A percentile compares a stretch with the other conserved stretches of the same genome.
These are phyloP conservation scores for Squalus acanthias DNA, from an alignment of 2,797 vertebrate genomes.

Conservation along the genomic window DNA sequence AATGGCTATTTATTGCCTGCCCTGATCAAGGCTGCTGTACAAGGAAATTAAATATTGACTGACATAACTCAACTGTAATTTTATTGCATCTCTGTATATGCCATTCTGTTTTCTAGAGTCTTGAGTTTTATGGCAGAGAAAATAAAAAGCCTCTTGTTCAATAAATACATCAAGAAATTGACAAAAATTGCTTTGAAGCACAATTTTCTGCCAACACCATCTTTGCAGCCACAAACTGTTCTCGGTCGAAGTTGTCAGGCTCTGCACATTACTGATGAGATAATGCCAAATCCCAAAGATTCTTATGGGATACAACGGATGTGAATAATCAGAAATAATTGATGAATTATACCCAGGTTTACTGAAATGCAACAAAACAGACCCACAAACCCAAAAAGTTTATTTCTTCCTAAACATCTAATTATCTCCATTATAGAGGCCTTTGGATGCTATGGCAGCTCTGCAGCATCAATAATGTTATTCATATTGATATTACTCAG, in stretches of 20 bases:
- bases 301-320: neutral
- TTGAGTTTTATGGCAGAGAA: slow-evolving; percentile 19
- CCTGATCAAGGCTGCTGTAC: slow-evolving; percentile 6
- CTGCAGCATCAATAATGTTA: neutral
- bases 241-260: neutral
- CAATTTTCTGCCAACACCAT: neutral
- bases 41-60: slow-evolving; percentile 41
- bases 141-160: slow-evolving; percentile 22
- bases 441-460: neutral
- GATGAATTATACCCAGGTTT: neutral
- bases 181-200: neutral
- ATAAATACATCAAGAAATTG: slow-evolving; percentile 13
- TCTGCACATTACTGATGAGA: neutral
- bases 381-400: neutral
- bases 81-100: slow-evolving; percentile 30
- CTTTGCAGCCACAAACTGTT: neutral
- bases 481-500: no score
- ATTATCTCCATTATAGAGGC: neutral
- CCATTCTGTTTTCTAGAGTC: neutral
- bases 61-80: slow-evolving; percentile 35
- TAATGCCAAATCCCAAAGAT: neutral
- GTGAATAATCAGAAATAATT: neutral
- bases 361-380: slow-evolving; percentile 16
- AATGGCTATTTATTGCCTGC: slow-evolving; percentile 31
- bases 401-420: neutral